Evolutionary conservation across 1,140 invertebrate species (phyloP).

Genomic region (Chymomyza costata): DNA sequence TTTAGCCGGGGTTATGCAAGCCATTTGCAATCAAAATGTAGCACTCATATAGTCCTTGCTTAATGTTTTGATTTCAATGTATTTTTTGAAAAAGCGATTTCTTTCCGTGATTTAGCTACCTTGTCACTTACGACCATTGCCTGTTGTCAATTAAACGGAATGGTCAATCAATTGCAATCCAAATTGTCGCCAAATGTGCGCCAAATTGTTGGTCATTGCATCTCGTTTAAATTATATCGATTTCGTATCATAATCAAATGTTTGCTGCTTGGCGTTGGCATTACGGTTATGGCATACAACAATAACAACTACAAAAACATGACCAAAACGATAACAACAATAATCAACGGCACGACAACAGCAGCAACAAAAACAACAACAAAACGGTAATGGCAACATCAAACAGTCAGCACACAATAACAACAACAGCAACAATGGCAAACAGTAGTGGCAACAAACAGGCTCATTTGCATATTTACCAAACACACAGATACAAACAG

Average conservation of each 20-base stretch:
- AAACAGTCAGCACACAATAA: neutral
- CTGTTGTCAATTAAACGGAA: too few species aligned
- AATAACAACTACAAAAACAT: constrained; percentile 71
- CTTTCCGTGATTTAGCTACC: too few species aligned
- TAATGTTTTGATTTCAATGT: constrained; percentile 13
- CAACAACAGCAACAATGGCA: constrained; percentile 59
- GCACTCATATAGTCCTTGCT: constrained; percentile 20
- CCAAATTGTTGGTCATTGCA: too few species aligned
- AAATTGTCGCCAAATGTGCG: too few species aligned
- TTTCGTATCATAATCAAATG: constrained; percentile 74
- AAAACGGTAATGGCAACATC: neutral
- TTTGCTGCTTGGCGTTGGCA: constrained; percentile 68
- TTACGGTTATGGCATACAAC: constrained; percentile 38
- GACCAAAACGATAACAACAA: constrained; percentile 34
- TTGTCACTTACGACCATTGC: too few species aligned
- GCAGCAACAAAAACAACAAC: constrained; percentile 13
- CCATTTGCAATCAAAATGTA: too few species aligned
- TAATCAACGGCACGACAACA: constrained; percentile 29
- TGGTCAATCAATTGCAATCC: too few species aligned
- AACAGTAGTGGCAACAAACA: constrained; percentile 72
- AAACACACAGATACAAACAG: constrained; percentile 50
- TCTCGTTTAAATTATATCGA: constrained; percentile 70
- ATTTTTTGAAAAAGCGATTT: too few species aligned
- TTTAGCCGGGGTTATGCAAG: too few species aligned
- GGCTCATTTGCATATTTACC: constrained; percentile 72